These are phyloP conservation scores for Trichopoda pennipes DNA, from an alignment of 2,888 invertebrate species.

Conservation along the genomic window DNA sequence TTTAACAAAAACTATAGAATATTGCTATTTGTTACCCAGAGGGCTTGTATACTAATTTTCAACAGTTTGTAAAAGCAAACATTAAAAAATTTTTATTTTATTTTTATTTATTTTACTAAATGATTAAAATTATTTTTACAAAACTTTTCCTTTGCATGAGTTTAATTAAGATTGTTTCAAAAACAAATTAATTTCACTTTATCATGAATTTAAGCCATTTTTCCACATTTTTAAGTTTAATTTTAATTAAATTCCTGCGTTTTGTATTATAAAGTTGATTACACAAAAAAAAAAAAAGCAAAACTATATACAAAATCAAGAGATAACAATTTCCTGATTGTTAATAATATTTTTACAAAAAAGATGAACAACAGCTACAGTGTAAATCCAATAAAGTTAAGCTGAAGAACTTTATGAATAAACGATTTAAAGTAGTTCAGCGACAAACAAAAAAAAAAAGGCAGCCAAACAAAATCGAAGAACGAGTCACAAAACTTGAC, in stretches of 20 bases:
- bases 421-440: constrained; percentile 63
- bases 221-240: neutral
- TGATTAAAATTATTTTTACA: neutral
- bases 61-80: no score
- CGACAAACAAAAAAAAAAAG: constrained; percentile 23
- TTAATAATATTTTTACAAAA: constrained; percentile 52
- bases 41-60: no score
- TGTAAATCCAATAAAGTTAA: constrained; percentile 35
- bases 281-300: constrained; percentile 36
- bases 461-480: constrained; percentile 5
- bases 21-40: no score
- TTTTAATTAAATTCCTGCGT: constrained; percentile 52
- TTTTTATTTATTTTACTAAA: no score
- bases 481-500: constrained; percentile 1
- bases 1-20: no score
- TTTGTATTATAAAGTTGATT: constrained; percentile 49
- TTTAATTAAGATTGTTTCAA: constrained; percentile 1
- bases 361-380: constrained; percentile 1
- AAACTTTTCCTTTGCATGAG: neutral
- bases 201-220: constrained; percentile 40
- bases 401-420: constrained; percentile 25
- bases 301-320: neutral
- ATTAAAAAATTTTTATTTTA: no score
- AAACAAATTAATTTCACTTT: constrained; percentile 41
- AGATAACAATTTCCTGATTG: constrained; percentile 64